Conservation (phyloP, 2,888 invertebrate species). For the Hypolimnas misippus region DNA sequence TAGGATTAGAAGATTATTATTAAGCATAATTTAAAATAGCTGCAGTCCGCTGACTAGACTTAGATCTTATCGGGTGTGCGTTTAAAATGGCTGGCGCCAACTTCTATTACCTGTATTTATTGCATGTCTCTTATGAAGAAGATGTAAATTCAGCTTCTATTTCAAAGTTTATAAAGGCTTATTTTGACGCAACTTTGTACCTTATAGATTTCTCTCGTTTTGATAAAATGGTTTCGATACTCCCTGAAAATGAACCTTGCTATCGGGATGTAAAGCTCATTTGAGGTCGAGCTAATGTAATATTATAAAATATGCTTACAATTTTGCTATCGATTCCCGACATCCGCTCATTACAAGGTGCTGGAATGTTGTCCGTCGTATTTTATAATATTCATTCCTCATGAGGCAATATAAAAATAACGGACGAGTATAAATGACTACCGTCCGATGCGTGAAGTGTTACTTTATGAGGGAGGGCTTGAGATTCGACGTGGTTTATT, state of each 20-base stretch:
- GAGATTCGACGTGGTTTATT: not conserved
- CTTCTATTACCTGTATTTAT: constrained; percentile 68
- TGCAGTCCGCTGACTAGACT: constrained; percentile 60
- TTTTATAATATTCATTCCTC: constrained; percentile 69
- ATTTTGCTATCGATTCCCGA: constrained; percentile 79
- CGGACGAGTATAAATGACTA: constrained; percentile 57
- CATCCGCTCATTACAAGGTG: constrained; percentile 80
- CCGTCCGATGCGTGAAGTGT: constrained; percentile 44
- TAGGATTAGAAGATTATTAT: constrained; percentile 45
- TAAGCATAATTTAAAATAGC: constrained; percentile 60
- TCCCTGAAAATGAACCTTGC: constrained; percentile 53
- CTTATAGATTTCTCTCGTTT: constrained; percentile 55
- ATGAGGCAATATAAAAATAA: constrained; percentile 50
- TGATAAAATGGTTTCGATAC: constrained; percentile 47
- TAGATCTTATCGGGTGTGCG: constrained; percentile 73
- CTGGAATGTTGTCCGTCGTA: constrained; percentile 77
- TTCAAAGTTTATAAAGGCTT: constrained; percentile 61
- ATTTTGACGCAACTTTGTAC: constrained; percentile 61
- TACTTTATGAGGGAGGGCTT: constrained; percentile 1
- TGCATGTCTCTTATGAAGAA: constrained; percentile 60
- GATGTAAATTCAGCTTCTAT: constrained; percentile 65
- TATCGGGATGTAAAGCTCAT: constrained; percentile 46
- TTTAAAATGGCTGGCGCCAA: constrained; percentile 70
- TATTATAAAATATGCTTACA: constrained; percentile 75
- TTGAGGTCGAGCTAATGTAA: constrained; percentile 47